A percentile compares a stretch with the other conserved stretches of the same genome.
phyloP scores from a whole-genome alignment of 2,888 invertebrate species.

The Oscheius sp. region DNA sequence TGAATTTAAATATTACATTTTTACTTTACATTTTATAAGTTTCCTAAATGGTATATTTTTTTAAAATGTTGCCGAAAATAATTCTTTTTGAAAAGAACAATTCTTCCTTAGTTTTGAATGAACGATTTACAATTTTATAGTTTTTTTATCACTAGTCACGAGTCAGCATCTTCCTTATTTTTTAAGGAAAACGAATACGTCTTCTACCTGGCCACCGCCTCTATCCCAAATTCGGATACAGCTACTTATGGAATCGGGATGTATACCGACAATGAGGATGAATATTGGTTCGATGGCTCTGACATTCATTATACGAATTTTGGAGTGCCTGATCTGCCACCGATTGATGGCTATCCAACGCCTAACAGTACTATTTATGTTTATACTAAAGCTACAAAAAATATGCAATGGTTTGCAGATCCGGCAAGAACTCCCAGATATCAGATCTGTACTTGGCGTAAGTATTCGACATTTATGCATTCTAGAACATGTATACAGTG shows the following conservation, averaged over 20 bases:
- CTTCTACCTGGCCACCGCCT: background rate
- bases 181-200: slow-evolving; percentile 2
- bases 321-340: background rate
- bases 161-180: background rate
- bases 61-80: no score
- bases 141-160: background rate
- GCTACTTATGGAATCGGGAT: background rate
- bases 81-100: no score
- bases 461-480: no score
- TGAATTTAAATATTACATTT: no score
- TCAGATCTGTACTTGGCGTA: slow-evolving; percentile 13
- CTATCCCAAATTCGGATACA: background rate
- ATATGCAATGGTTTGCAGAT: background rate
- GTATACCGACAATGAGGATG: background rate
- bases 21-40: no score
- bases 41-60: no score
- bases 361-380: background rate
- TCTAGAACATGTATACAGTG: no score
- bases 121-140: no score
- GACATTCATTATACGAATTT: background rate
- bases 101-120: background rate
- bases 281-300: background rate
- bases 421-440: background rate
- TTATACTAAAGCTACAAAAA: background rate
- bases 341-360: background rate